Base-by-base conservation (phyloP, 2,797 vertebrate species). In the Hirundo rustica region DNA sequence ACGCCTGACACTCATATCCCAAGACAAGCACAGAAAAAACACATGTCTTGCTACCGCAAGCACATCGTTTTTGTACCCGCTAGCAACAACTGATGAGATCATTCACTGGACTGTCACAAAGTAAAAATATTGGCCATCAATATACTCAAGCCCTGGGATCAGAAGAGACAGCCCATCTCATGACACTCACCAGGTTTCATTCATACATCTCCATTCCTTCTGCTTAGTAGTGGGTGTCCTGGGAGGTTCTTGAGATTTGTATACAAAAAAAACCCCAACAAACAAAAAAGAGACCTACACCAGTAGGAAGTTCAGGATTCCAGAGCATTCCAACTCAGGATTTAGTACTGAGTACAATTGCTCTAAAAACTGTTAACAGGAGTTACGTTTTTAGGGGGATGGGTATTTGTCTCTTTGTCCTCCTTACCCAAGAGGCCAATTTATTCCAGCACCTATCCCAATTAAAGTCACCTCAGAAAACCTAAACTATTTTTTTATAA, bases 1-100 rank as follows among this genome's bases (percentile, higher is more conserved):
- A 57, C 0, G 9, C 72, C 83, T 95, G 53, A 92, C 66, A 76
- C 83, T 92, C 2, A 10, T n/a, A 72, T 68, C 44, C 55, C 71
- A 58, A 75, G 54, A 94, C 16, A 86, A 78, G 89, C 67, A 42
- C 29, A 84, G 51, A 53, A 84, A 91, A 75, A 62, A 66, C 32
- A 54, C 44, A 71, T 87, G 47, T 58, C 70, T 79, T 92, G 60
- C 70, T 81, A 88, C 45, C 87, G 91, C 66, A 75, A n/a, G 27
- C 21, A 38, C 73, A 92, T 79, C 6, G 32, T 42, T 96, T 88
- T 62, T 90, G 91, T 81, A 95, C 79, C 80, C 90, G 89, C 80
- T 71, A 79, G 66, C 64, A 95, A 60, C 71, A 89, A 61, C 77
- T 66, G 74, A 88, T 78, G 76, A 95, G 70, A 85, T 88, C 79